These are phyloP conservation scores for Drosophila aff. DNA, from an alignment of 1,140 invertebrate species.

Conservation along the genomic window DNA sequence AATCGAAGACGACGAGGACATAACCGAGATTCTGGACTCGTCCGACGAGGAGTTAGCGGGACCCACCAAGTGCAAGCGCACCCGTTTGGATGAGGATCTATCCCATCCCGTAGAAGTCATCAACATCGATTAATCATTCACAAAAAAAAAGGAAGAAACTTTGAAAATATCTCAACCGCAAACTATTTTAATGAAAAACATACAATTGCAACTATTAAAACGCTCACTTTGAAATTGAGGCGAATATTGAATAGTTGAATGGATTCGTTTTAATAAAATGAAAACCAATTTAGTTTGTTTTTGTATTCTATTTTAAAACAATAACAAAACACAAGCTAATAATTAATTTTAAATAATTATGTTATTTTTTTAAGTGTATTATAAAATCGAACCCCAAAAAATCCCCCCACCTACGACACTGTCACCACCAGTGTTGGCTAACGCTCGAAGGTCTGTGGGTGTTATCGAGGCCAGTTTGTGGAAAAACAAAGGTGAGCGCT, in stretches of 20 bases:
- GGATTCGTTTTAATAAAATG: neutral
- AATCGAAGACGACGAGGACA: constrained; percentile 64
- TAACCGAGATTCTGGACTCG: constrained; percentile 70
- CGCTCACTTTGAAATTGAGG: constrained; percentile 5
- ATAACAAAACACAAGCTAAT: neutral
- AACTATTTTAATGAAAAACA: neutral
- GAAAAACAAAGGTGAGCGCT: constrained; percentile 31
- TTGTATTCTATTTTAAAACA: neutral
- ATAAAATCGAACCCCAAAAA: neutral
- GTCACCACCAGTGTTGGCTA: constrained; percentile 3
- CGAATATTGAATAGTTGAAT: neutral
- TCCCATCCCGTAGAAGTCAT: constrained; percentile 52
- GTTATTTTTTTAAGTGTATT: too few relatives aligned
- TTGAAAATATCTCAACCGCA: neutral
- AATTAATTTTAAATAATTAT: too few relatives aligned
- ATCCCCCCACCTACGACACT: neutral
- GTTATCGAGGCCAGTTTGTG: constrained; percentile 4
- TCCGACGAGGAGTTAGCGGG: constrained; percentile 76
- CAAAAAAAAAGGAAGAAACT: neutral
- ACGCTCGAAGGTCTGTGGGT: neutral
- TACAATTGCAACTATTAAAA: neutral
- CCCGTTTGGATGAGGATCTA: constrained; percentile 37
- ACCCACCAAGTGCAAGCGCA: constrained; percentile 84
- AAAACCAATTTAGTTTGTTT: neutral
- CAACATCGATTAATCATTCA: constrained; percentile 62